These are phyloP conservation scores for Phasia obesa DNA, from an alignment of 2,888 invertebrate genomes.

Conservation along the genomic window DNA sequence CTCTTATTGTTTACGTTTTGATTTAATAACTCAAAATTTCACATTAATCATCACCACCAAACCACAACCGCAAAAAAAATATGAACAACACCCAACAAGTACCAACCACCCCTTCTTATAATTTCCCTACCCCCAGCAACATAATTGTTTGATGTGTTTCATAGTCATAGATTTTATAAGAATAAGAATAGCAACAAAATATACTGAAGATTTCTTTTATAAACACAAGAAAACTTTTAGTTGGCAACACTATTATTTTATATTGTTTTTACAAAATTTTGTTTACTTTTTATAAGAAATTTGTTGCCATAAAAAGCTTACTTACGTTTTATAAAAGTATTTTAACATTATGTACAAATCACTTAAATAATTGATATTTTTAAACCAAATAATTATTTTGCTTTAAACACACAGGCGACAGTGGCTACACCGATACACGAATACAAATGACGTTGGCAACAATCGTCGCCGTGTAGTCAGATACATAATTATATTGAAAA, in stretches of 20 bases:
- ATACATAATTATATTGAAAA: no score
- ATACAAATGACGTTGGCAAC: no score
- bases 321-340: neutral
- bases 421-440: no score
- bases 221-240: neutral
- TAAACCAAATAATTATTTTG: no score
- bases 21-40: constrained; percentile 58
- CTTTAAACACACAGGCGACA: no score
- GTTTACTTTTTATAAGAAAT: no score
- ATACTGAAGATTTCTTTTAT: neutral
- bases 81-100: constrained; percentile 52
- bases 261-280: no score
- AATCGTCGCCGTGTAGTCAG: no score
- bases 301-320: no score
- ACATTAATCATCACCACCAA: constrained; percentile 67
- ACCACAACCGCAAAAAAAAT: constrained; percentile 52
- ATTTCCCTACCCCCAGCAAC: constrained; percentile 52
- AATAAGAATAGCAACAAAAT: neutral
- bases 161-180: constrained; percentile 23
- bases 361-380: constrained; percentile 10
- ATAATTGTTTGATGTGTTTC: constrained; percentile 52
- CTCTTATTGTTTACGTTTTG: constrained; percentile 55
- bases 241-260: no score
- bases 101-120: constrained; percentile 24
- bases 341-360: neutral